These are phyloP conservation scores for Mus caroli DNA, from an alignment of 2,797 vertebrate species.

Conservation along the genomic window DNA sequence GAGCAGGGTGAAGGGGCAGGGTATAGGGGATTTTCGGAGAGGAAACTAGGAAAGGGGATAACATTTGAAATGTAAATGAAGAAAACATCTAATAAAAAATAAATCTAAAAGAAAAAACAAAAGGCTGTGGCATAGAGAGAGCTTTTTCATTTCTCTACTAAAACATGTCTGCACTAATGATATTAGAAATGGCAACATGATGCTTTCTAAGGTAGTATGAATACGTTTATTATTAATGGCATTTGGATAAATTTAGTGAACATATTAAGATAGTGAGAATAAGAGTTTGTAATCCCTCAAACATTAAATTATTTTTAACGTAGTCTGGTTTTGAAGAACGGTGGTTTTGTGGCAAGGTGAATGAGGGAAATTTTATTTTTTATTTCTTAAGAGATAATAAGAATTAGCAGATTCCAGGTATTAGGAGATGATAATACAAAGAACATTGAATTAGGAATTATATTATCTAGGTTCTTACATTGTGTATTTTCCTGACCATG, in stretches of 20 bases:
- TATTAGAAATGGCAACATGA: conserved; percentile 20
- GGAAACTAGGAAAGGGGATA: too few species aligned
- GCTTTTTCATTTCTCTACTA: conserved; percentile 9
- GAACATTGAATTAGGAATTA: conserved; percentile 41
- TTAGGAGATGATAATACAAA: conserved; percentile 11
- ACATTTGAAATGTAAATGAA: too few species aligned
- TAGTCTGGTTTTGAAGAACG: conserved; percentile 4
- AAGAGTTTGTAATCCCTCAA: conserved; percentile 51
- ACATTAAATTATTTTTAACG: conserved; percentile 32
- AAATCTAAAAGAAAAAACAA: too few species aligned
- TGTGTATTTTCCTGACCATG: conserved; percentile 23
- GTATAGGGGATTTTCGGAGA: too few species aligned
- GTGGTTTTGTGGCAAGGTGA: conserved; percentile 25
- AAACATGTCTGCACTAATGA: not conserved
- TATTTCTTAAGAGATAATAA: conserved; percentile 27
- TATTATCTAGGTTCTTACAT: not conserved
- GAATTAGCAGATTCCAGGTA: conserved; percentile 22
- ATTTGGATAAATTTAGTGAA: conserved; percentile 33
- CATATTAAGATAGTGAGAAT: conserved; percentile 25
- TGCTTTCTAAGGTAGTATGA: not conserved
- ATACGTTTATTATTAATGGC: conserved; percentile 2
- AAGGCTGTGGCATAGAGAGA: not conserved
- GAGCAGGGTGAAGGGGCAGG: too few species aligned
- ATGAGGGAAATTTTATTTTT: not conserved
- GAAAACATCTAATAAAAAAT: too few species aligned